phyloP scores from a whole-genome alignment of 2,113 vertebrate genomes.

The Microtus ochrogaster region DNA sequence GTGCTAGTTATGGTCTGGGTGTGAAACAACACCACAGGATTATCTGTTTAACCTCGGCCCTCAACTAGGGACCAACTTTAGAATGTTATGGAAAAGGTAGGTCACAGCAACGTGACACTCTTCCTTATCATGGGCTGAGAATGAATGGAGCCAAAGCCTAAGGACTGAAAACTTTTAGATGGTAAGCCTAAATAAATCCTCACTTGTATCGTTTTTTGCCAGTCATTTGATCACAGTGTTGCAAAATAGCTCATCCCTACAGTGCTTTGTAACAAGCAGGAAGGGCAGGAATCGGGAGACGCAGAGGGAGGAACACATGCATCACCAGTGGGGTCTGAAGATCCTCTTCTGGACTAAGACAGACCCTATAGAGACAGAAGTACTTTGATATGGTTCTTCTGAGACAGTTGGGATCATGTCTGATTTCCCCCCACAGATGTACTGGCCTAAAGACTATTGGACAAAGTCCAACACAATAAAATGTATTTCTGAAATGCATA shows the following conservation, averaged over 20 bases:
- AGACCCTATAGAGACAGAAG: not conserved
- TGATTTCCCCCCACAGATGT: not conserved
- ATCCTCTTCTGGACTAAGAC: not conserved
- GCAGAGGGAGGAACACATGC: not conserved
- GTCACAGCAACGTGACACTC: not conserved
- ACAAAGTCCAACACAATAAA: not conserved
- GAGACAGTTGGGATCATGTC: not conserved
- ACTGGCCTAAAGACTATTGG: not conserved
- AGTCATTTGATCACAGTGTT: not conserved
- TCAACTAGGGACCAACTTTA: not conserved
- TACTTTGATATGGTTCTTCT: not conserved
- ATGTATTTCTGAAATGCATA: constrained; percentile 20
- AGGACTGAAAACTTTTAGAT: not conserved
- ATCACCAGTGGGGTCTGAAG: not conserved
- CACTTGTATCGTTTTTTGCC: not conserved
- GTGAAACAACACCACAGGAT: not conserved
- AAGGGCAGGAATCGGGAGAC: not conserved
- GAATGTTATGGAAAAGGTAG: not conserved
- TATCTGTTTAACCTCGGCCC: not conserved
- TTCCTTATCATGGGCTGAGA: not conserved
- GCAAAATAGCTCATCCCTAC: not conserved
- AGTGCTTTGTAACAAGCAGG: not conserved
- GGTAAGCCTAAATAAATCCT: not conserved
- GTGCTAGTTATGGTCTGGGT: not conserved
- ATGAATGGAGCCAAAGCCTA: not conserved